Conservation (phyloP, 1,140 invertebrate genomes). For the Bombus picipes region DNA sequence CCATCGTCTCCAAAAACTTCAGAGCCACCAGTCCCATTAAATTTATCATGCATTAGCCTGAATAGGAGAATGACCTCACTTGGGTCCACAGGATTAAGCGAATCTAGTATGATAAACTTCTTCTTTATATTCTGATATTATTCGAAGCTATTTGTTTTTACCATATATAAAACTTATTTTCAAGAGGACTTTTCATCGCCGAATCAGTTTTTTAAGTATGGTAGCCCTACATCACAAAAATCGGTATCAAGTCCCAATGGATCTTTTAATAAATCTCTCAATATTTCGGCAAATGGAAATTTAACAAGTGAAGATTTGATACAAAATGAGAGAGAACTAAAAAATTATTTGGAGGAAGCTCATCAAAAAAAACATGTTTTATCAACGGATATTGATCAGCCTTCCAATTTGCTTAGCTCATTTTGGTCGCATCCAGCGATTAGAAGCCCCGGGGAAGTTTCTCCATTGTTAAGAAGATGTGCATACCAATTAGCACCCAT, state of each 20-base stretch:
- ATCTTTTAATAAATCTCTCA: conserved; percentile 73
- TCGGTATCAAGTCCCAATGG: conserved; percentile 68
- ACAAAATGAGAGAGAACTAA: conserved; percentile 73
- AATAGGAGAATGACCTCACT: conserved; percentile 68
- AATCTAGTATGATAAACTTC: conserved; percentile 65
- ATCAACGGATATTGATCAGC: conserved; percentile 74
- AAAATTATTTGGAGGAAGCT: conserved; percentile 75
- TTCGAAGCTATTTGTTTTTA: conserved; percentile 6
- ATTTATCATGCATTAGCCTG: conserved; percentile 73
- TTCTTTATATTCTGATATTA: neutral
- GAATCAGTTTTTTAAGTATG: conserved; percentile 74
- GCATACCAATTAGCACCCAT: conserved; percentile 84
- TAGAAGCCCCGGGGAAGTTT: conserved; percentile 82
- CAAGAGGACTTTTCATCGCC: conserved; percentile 71
- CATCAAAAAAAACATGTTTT: conserved; percentile 71
- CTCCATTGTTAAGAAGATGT: conserved; percentile 82
- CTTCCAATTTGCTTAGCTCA: conserved; percentile 81
- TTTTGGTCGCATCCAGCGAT: conserved; percentile 85
- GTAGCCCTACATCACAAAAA: conserved; percentile 64
- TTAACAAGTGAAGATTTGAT: conserved; percentile 75
- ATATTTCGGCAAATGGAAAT: conserved; percentile 71
- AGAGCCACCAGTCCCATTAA: conserved; percentile 65
- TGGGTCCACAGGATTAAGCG: conserved; percentile 69
- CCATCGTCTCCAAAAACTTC: conserved; percentile 50
- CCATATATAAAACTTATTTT: conserved; percentile 41